Evolutionary conservation across 2,113 vertebrate species (phyloP).

Genomic region (Promerops cafer): DNA sequence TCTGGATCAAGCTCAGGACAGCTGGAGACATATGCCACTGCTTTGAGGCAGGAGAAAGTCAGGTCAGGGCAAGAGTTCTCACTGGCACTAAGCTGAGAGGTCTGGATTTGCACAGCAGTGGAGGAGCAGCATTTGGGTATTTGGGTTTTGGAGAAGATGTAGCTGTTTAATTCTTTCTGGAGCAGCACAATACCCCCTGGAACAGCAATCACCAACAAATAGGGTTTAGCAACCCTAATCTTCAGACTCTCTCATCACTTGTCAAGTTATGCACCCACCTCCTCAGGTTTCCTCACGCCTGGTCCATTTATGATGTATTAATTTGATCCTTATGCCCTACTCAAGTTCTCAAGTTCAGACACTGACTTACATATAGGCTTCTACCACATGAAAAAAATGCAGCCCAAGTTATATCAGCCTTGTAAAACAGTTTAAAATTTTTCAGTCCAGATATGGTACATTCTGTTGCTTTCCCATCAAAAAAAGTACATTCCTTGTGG

Average conservation of each 20-base stretch:
- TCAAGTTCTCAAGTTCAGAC: neutral
- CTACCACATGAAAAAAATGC: neutral
- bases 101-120: rapidly evolving
- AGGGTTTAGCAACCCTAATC: neutral
- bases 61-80: neutral
- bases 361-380: neutral
- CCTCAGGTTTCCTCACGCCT: neutral
- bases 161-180: neutral
- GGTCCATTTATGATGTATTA: neutral
- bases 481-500: neutral
- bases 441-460: neutral
- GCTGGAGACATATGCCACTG: neutral
- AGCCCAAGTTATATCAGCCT: neutral
- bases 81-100: neutral
- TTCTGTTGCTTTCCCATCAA: neutral
- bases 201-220: neutral
- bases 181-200: neutral
- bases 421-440: neutral
- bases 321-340: neutral
- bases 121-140: neutral
- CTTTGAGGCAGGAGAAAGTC: neutral
- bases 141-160: neutral
- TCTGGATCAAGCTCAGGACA: neutral
- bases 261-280: neutral
- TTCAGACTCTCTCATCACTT: neutral